These are phyloP conservation scores for Philaenus spumarius DNA, from an alignment of 1,140 invertebrate genomes.

Conservation along the genomic window DNA sequence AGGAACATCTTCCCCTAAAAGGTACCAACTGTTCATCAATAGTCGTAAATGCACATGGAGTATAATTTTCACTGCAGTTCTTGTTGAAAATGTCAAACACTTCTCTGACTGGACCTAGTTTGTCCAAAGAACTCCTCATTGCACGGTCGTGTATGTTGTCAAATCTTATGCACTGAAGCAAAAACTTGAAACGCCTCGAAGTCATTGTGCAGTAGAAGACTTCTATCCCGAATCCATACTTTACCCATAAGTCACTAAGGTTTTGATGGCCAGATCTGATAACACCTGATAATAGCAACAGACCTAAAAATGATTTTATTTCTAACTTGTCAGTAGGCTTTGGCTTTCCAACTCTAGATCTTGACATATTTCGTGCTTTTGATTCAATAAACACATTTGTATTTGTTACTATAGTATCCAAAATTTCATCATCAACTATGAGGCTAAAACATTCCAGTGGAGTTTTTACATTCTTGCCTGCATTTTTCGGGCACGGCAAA, in stretches of 20 bases:
- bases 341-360: not conserved
- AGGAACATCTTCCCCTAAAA: too few relatives aligned
- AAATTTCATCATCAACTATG: too few relatives aligned
- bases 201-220: not conserved
- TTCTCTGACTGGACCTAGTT: conserved; percentile 25
- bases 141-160: conserved; percentile 23
- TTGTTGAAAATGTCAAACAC: conserved; percentile 19
- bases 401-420: too few relatives aligned
- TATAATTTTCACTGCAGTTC: conserved; percentile 7
- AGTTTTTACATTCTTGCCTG: too few relatives aligned
- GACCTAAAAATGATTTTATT: not conserved
- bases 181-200: not conserved
- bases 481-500: too few relatives aligned
- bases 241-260: not conserved
- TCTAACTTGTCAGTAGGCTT: not conserved
- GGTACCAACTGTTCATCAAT: conserved; percentile 38
- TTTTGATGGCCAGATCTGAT: not conserved
- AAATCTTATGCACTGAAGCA: conserved; percentile 18
- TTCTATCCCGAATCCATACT: not conserved
- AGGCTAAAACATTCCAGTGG: too few relatives aligned
- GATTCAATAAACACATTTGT: too few relatives aligned
- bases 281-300: not conserved
- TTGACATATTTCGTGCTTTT: too few relatives aligned
- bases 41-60: conserved; percentile 22
- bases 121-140: conserved; percentile 17